Evolutionary conservation across 2,113 vertebrate genomes (phyloP).

Genomic region (Lamprologus sp.): DNA sequence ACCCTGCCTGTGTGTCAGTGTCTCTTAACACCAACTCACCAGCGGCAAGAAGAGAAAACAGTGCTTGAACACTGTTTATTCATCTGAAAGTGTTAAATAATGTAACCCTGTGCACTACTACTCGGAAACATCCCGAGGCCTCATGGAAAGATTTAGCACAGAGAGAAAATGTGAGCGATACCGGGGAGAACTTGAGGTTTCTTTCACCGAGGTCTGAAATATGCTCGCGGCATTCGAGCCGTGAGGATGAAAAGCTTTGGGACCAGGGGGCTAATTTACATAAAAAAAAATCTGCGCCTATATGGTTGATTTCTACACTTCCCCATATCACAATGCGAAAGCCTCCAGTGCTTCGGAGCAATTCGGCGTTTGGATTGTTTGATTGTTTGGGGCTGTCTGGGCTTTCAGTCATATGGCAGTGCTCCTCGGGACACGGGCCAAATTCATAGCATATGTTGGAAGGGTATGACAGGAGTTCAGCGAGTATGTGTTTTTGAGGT

Average conservation of each 20-base stretch:
- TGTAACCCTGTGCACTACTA: slow-evolving; percentile 54
- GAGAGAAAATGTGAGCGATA: slow-evolving; percentile 47
- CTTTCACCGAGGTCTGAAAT: slow-evolving; percentile 40
- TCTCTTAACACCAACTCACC: slow-evolving; percentile 23
- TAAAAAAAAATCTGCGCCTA: slow-evolving; percentile 38
- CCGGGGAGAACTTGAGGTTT: slow-evolving; percentile 44
- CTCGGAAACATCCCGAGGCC: slow-evolving; percentile 47
- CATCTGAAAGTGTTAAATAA: slow-evolving; percentile 50
- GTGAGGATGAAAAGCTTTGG: slow-evolving; percentile 37
- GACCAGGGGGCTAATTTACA: slow-evolving; percentile 34
- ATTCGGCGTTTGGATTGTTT: slow-evolving; percentile 46
- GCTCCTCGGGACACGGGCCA: slow-evolving; percentile 56
- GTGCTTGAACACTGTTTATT: slow-evolving; percentile 44
- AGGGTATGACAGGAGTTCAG: slow-evolving; percentile 66
- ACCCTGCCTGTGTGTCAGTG: neutral
- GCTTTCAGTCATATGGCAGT: slow-evolving; percentile 59
- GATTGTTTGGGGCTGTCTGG: slow-evolving; percentile 63
- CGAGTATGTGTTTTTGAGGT: slow-evolving; percentile 60
- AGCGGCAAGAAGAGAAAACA: slow-evolving; percentile 21
- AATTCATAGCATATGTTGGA: slow-evolving; percentile 71
- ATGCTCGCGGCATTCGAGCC: slow-evolving; percentile 22
- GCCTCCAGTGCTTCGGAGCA: slow-evolving; percentile 40
- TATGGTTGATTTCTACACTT: slow-evolving; percentile 44
- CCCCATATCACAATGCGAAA: slow-evolving; percentile 44
- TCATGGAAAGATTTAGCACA: slow-evolving; percentile 52